Evolutionary conservation across 2,888 invertebrate species (phyloP).

Genomic region (Polia nebulosa): DNA sequence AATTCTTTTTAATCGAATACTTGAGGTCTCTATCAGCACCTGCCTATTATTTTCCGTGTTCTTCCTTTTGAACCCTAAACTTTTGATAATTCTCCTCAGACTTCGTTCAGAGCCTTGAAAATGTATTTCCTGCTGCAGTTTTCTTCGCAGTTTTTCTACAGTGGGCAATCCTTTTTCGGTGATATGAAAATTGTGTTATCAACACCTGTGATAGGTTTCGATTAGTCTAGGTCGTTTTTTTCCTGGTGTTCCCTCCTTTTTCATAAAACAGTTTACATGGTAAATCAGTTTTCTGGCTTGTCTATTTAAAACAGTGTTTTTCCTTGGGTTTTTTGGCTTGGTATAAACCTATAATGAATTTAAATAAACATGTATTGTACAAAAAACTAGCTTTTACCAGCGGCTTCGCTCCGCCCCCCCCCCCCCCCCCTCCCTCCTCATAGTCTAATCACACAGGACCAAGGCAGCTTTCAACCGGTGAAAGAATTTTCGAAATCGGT

Average conservation of each 20-base stretch:
- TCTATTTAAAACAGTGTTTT: too few relatives aligned
- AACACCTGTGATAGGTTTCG: neutral
- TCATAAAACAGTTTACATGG: too few relatives aligned
- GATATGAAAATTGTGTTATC: neutral
- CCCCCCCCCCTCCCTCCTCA: too few relatives aligned
- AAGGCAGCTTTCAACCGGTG: too few relatives aligned
- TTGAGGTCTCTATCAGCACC: neutral
- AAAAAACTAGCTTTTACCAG: too few relatives aligned
- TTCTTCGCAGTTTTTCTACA: neutral
- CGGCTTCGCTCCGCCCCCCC: too few relatives aligned
- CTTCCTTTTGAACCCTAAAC: conserved; percentile 1
- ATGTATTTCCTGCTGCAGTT: neutral
- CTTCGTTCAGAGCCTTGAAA: conserved; percentile 1
- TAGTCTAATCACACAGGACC: too few relatives aligned
- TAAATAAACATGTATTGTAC: too few relatives aligned
- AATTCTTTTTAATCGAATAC: neutral
- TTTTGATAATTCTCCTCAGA: neutral
- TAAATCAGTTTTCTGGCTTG: too few relatives aligned
- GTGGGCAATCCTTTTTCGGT: neutral
- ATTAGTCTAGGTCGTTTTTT: neutral
- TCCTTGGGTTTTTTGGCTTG: too few relatives aligned
- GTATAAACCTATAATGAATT: too few relatives aligned
- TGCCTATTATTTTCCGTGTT: neutral
- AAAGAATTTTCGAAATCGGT: too few relatives aligned
- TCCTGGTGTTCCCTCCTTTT: conserved; percentile 2